Evolutionary conservation across 2,113 vertebrate genomes (phyloP).

Genomic region (Myiopsitta monachus): DNA sequence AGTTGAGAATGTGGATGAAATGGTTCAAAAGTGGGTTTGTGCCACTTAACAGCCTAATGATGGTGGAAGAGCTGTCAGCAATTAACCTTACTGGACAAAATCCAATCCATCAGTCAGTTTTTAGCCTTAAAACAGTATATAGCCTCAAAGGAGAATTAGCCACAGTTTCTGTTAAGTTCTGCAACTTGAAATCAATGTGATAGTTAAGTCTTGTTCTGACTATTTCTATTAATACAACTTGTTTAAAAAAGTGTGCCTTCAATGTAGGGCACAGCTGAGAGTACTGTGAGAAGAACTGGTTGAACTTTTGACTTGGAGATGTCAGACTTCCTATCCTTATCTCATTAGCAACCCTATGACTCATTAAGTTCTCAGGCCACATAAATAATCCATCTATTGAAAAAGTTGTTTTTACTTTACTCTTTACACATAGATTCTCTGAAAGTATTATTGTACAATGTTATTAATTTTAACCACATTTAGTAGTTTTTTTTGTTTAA

Average conservation of each 20-base stretch:
- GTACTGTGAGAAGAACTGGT: not conserved
- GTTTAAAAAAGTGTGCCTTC: not conserved
- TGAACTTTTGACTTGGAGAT: slow-evolving; percentile 55
- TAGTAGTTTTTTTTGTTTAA: not conserved
- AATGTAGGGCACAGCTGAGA: slow-evolving; percentile 38
- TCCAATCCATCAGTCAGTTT: not conserved
- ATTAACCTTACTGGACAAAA: not conserved
- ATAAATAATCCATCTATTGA: slow-evolving; percentile 26
- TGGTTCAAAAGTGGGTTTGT: not conserved
- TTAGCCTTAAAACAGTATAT: not conserved
- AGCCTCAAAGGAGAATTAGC: not conserved
- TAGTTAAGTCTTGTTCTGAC: not conserved
- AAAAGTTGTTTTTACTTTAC: not conserved
- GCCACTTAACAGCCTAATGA: not conserved
- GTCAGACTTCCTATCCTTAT: slow-evolving; percentile 43
- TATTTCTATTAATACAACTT: not conserved
- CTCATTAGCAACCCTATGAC: slow-evolving; percentile 51
- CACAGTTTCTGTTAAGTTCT: not conserved
- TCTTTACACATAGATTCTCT: not conserved
- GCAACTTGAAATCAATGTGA: not conserved
- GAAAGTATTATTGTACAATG: not conserved
- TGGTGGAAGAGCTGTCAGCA: not conserved
- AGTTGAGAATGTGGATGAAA: not conserved
- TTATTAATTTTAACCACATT: not conserved
- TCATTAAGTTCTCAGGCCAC: slow-evolving; percentile 8